Evolutionary conservation across 2,113 vertebrate genomes (phyloP), one percentile per base, ranked within the genome.

Genomic region (Austrofundulus limnaeus): DNA sequence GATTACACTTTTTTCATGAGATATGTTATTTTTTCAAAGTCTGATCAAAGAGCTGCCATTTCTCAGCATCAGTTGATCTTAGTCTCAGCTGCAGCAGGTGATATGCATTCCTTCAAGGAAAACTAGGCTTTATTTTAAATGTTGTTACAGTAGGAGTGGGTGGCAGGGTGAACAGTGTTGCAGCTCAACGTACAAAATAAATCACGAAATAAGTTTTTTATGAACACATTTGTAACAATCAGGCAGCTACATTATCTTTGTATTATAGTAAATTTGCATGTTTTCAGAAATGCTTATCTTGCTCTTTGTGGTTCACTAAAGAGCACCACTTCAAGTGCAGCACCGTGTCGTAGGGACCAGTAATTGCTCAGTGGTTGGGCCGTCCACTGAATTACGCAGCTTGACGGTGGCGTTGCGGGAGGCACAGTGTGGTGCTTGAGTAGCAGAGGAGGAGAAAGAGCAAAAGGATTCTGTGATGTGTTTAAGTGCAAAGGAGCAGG

Each of bases 361-460:
- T 76, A 68, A 70, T 50, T 75, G 48, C 58, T 77, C 15, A 50
- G 63, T 50, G 53, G 54, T 41, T 67, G 64, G 49, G 64, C 43
- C 7, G 16, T 61, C 49, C 59, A 58, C 50, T 61, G 46, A 70
- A 61, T 66, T 50, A 62, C 11, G 28, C 70, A 78, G 51, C 65
- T 42, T 59, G 61, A 63, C 23, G 7, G 52, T 24, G 42, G 17
- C 34, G 8, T 15, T 34, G 55, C 66, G 55, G 51, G 61, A 43
- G 67, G 42, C 42, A 34, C 17, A 67, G 53, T 61, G 34, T 66
- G 58, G 38, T 28, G n/a, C 53, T 60, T 8, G 28, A 57, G 52
- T 45, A 53, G 58, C 45, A 62, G 72, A 67, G 54, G 61, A 80
- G 49, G 20, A 69, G 63, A 71, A 70, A 73, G 48, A 68, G 67